Evolutionary conservation across 2,888 invertebrate genomes (phyloP), one percentile per base, ranked within the genome.

Genomic region (Eupeodes latifasciatus): DNA sequence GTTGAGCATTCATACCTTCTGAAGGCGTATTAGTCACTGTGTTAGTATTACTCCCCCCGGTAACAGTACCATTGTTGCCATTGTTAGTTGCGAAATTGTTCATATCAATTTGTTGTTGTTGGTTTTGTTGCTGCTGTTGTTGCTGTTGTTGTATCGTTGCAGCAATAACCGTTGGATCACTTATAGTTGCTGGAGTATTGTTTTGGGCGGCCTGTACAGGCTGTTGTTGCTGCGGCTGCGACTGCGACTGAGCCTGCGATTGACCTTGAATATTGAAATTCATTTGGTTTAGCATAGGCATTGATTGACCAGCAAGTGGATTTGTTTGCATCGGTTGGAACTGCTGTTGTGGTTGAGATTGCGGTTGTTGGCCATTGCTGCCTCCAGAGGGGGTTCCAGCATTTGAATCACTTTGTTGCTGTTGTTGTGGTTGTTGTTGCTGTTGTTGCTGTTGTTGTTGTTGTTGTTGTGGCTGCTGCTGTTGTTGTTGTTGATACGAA

Each of bases 31-130:
- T 57, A 53, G n/a, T 27, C 12, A 55, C 64, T 27, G 64, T 53
- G 59, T 55, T 80, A 55, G 34, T 74, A 94, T 91, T 62, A 86
- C 64, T 75, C 82, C 57, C 94, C 93, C 92, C 94, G 89, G 51
- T 14, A 12, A 57, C 94, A 66, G 7, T 16, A 51, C 12, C 93
- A 90, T 94, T 94, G 92, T 94, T 94, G 93, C 94, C 94, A 92
- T 94, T 74, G 94, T 40, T 40, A 40, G 64, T 94, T 89, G 90
- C 69, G 78, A 85, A 81, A 47, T 55, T 77, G 72, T 61, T 85
- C 40, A 19, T 76, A 44, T 82, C 87, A 66, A 80, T 61, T 83
- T 19, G 69, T 64, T 80, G 88, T 36, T 88, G 87, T 81, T 91
- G 91, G 83, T 51, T 53, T 59, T 81, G 84, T 34, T 88, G 87